phyloP scores from a whole-genome alignment of 1,140 invertebrate species.

The Helicoverpa zea region DNA sequence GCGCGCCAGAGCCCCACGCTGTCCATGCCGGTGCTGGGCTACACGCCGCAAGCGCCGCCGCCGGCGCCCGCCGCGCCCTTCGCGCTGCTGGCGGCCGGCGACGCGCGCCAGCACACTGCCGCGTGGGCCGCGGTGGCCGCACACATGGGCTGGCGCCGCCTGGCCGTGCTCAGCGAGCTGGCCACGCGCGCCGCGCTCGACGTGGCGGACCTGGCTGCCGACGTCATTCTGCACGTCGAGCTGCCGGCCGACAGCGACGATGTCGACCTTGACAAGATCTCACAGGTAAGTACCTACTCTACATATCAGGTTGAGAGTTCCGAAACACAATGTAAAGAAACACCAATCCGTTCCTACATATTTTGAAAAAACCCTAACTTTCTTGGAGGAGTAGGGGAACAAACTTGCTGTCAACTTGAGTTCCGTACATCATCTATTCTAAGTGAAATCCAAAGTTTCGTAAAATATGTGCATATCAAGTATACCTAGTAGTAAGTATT shows the following conservation, averaged over 20 bases:
- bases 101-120: constrained; percentile 55
- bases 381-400: too few species aligned
- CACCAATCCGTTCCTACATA: too few species aligned
- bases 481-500: too few species aligned
- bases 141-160: constrained; percentile 65
- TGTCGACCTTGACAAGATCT: constrained; percentile 60
- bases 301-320: background rate
- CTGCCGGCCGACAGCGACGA: constrained; percentile 63
- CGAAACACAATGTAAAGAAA: too few species aligned
- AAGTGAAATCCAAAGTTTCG: too few species aligned
- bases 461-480: too few species aligned
- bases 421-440: too few species aligned
- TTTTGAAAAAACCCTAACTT: too few species aligned
- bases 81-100: constrained; percentile 65
- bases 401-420: too few species aligned
- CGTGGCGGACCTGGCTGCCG: constrained; percentile 58
- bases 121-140: constrained; percentile 59
- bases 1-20: constrained; percentile 66
- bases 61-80: constrained; percentile 45
- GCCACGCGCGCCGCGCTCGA: constrained; percentile 66
- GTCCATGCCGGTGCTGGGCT: constrained; percentile 68
- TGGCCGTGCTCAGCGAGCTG: constrained; percentile 67
- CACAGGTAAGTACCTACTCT: constrained; percentile 49
- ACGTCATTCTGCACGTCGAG: constrained; percentile 66
- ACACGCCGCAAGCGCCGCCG: constrained; percentile 68